Evolutionary conservation across 1,140 invertebrate species (phyloP), one percentile per base, ranked within the genome.

Genomic region (Drosophila kohkoa): DNA sequence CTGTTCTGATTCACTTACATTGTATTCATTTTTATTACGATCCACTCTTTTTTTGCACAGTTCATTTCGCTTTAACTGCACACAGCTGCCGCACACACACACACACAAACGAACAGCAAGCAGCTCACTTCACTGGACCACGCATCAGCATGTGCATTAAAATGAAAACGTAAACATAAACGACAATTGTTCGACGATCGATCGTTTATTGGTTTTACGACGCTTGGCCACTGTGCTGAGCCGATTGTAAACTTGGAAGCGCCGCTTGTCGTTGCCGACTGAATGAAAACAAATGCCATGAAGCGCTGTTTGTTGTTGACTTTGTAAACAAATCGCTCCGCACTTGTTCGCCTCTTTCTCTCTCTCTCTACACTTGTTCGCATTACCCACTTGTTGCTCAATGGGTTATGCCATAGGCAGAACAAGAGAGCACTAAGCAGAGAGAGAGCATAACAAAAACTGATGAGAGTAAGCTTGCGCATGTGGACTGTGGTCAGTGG

Each of bases 281-380:
- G 77, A 80, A 73, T 45, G 52, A 73, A 72, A 71, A 75, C 78
- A 78, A 71, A 77, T 64, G 51, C 48, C 15, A 41, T 15, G 38
- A 32, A 57, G 49, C 68, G 59, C 60, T 49, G 54, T 51, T 71
- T 65, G 54, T 58, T 79, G 73, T 58, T 74, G 63, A 69, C 76
- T 74, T 81, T 67, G 82, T 81, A 86, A 86, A 86, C 79, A 86
- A 78, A 82, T 70, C 67, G 54, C 51, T n/a, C 63, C 11, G 41
- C 41, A 43, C 51, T 66, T 32, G 30, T 43, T 11, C 25, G 15
- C 3, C 11, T 25, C 20, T 25, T 3, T 25, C 20, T n/a, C n/a
- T n/a, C n/a, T n/a, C n/a, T 15, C 15, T 15, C 15, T 1, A 15
- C 54, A 66, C 62, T 70, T 59, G 67, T 63, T 6, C 20, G 11